Evolutionary conservation across 1,140 invertebrate genomes (phyloP).

Genomic region (Tetraneura akinire): DNA sequence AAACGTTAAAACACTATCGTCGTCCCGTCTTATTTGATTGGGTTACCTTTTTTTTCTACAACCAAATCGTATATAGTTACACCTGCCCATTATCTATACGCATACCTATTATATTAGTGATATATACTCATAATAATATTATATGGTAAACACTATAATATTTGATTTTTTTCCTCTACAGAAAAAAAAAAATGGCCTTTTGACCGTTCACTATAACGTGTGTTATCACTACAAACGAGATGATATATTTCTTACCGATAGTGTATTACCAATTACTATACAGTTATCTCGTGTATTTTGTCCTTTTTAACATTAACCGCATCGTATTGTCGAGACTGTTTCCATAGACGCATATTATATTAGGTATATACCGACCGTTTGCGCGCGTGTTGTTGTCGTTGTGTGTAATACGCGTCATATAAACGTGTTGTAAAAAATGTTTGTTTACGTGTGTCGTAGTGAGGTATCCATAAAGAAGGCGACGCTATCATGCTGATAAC

Average conservation of each 20-base stretch:
- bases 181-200: no score
- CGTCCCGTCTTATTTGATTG: neutral
- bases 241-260: conserved; percentile 5
- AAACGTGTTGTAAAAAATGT: neutral
- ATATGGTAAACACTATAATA: neutral
- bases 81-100: no score
- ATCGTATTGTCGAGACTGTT: neutral
- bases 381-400: neutral
- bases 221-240: neutral
- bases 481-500: conserved; percentile 43
- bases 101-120: no score
- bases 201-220: no score
- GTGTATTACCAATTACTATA: no score
- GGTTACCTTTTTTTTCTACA: neutral
- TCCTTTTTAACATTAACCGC: neutral
- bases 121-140: no score
- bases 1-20: neutral
- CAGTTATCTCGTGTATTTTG: neutral
- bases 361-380: neutral
- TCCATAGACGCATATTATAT: no score
- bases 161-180: neutral
- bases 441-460: neutral
- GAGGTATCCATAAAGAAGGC: conserved; percentile 21
- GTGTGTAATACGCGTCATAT: neutral
- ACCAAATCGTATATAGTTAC: neutral